phyloP scores from a whole-genome alignment of 2,888 invertebrate genomes.

The Palloptera scutellata region DNA sequence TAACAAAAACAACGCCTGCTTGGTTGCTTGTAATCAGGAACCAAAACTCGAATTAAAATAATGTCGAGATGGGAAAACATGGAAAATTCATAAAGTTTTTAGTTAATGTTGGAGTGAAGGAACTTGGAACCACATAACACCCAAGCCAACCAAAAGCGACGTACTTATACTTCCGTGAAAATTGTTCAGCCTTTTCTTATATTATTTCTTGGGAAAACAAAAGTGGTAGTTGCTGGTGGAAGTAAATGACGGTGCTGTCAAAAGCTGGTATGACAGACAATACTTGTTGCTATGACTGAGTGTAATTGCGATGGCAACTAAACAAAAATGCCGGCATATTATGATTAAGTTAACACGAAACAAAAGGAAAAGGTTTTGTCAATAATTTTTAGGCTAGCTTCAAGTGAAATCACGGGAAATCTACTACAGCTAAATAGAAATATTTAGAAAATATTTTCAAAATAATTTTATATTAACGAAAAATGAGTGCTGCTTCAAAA shows the following conservation, averaged over 20 bases:
- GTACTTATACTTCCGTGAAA: neutral
- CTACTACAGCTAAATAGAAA: too few species aligned
- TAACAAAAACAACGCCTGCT: constrained; percentile 18
- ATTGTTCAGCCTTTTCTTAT: neutral
- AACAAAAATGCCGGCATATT: too few species aligned
- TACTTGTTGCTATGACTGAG: neutral
- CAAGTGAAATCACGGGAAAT: neutral
- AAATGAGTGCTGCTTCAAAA: constrained; percentile 48
- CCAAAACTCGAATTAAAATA: neutral
- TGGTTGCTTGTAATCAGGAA: neutral
- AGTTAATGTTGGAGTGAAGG: neutral
- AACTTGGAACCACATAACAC: too few species aligned
- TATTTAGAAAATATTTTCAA: neutral
- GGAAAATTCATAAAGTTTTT: neutral
- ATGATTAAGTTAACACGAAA: too few species aligned
- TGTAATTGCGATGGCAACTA: too few species aligned
- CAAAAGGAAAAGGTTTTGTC: neutral
- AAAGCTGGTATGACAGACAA: too few species aligned
- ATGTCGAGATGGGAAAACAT: neutral
- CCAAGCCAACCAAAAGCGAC: neutral
- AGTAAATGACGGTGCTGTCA: too few species aligned
- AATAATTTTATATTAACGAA: neutral
- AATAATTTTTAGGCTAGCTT: neutral
- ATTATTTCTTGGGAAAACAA: neutral
- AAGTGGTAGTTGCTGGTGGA: neutral